A percentile compares a stretch with the other conserved stretches of the same genome.
Conservation (phyloP, 2,113 vertebrate species). For the Heteronetta atricapilla region DNA sequence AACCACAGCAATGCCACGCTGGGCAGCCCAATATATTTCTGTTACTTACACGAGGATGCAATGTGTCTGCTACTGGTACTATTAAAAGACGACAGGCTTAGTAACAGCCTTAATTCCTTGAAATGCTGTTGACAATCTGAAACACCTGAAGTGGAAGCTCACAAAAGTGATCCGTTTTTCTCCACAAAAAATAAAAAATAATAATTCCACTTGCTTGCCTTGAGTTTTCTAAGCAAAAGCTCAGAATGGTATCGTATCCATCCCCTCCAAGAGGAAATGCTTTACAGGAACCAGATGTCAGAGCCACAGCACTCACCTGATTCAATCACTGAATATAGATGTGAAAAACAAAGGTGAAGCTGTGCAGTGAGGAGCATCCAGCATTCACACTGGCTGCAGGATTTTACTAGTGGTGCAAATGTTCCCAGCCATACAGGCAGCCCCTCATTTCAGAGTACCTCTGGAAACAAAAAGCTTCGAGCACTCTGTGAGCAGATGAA, state of each 20-base stretch:
- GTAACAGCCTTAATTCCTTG: not conserved
- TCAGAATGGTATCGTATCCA: not conserved
- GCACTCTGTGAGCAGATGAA: not conserved
- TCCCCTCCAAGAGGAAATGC: not conserved
- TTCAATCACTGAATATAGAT: not conserved
- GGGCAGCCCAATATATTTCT: not conserved
- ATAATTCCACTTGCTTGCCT: not conserved
- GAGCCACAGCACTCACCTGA: not conserved
- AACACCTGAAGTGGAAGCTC: not conserved
- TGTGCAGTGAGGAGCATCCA: not conserved
- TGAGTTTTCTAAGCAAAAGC: not conserved
- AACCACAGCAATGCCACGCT: not conserved
- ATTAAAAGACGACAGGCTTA: not conserved
- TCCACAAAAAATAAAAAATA: not conserved
- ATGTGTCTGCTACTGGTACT: not conserved
- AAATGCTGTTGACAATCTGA: not conserved
- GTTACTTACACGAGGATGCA: accelerated
- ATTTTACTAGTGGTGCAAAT: not conserved
- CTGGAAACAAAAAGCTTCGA: not conserved
- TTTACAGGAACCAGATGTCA: not conserved
- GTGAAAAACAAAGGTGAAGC: not conserved
- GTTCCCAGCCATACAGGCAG: not conserved
- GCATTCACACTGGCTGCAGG: not conserved
- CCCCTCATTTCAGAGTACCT: not conserved
- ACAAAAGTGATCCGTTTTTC: not conserved